Percentiles rank a stretch among this genome's conserved stretches.
phyloP scores from a whole-genome alignment of 64 coral and sea anemone genomes.

The Exaiptasia diaphana region DNA sequence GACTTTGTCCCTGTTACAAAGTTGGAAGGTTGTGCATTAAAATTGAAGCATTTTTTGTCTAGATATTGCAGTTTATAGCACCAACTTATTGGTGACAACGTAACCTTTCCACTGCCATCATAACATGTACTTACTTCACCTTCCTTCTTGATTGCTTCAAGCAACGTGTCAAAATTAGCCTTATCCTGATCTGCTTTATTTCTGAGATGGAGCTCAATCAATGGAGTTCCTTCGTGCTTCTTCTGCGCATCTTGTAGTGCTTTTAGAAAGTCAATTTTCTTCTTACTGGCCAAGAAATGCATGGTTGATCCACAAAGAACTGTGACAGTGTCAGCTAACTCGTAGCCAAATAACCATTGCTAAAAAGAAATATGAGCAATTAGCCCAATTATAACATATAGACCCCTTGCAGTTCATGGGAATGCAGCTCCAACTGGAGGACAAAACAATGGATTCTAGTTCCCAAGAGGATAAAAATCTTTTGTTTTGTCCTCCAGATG shows the following conservation, averaged over 20 bases:
- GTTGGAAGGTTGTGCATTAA: no score
- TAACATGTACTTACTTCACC: slow-evolving; percentile 78
- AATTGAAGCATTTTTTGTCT: no score
- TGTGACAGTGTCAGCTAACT: slow-evolving; percentile 85
- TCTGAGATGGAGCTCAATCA: slow-evolving; percentile 75
- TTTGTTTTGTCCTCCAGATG: no score
- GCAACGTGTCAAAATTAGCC: slow-evolving; percentile 73
- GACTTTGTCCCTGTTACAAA: no score
- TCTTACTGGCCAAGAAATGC: slow-evolving; percentile 92
- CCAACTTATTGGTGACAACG: no score
- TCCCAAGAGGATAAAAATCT: no score
- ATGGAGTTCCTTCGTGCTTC: slow-evolving; percentile 69
- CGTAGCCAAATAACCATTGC: slow-evolving; percentile 99
- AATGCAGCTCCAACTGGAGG: no score
- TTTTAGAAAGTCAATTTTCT: slow-evolving; percentile 96
- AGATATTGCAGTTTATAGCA: no score
- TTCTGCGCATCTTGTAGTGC: slow-evolving; percentile 87
- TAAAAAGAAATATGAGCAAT: slow-evolving; percentile 5
- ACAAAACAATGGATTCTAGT: no score
- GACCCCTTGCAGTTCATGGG: no score
- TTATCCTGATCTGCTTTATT: slow-evolving; percentile 97
- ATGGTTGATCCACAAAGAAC: slow-evolving; percentile 74
- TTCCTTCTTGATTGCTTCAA: slow-evolving; percentile 71
- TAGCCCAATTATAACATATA: no score
- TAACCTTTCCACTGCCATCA: no score